Conservation (phyloP, 1,140 invertebrate species). For the Acromyrmex charruanus region DNA sequence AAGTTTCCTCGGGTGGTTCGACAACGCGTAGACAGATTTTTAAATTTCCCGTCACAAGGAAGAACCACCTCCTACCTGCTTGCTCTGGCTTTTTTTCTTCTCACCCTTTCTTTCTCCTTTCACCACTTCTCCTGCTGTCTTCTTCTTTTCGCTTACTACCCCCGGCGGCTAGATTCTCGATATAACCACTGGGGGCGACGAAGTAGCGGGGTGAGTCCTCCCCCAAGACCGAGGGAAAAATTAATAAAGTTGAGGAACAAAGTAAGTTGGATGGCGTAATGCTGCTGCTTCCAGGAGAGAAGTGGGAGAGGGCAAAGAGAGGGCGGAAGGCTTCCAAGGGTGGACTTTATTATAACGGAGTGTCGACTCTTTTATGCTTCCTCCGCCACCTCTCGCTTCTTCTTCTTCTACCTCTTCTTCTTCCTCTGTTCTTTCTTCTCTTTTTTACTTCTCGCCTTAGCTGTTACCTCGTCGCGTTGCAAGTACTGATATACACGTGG, state of each 20-base stretch:
- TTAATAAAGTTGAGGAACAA: conserved; percentile 87
- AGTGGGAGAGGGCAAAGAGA: conserved; percentile 59
- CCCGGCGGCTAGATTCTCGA: conserved; percentile 68
- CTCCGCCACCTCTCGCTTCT: conserved; percentile 59
- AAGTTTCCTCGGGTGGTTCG: conserved; percentile 86
- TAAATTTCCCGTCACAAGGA: conserved; percentile 86
- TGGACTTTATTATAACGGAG: conserved; percentile 86
- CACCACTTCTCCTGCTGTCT: conserved; percentile 52
- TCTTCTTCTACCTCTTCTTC: conserved; percentile 13
- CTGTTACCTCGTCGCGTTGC: conserved; percentile 57
- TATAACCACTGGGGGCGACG: conserved; percentile 71
- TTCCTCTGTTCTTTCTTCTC: conserved; percentile 14
- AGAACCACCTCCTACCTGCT: conserved; percentile 52
- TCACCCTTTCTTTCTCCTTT: conserved; percentile 4
- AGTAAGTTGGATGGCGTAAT: conserved; percentile 87
- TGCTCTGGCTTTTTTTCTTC: conserved; percentile 26
- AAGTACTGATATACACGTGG: conserved; percentile 73
- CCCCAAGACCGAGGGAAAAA: conserved; percentile 86
- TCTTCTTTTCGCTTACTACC: conserved; percentile 35
- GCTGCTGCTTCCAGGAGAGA: conserved; percentile 74
- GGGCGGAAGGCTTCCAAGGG: conserved; percentile 78
- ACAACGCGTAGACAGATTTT: conserved; percentile 87
- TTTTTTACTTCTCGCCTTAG: conserved; percentile 56
- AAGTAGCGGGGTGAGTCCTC: conserved; percentile 65
- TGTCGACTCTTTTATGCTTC: conserved; percentile 85